Base-by-base conservation (phyloP, 1,140 invertebrate genomes). In the Cataglyphis hispanica region DNA sequence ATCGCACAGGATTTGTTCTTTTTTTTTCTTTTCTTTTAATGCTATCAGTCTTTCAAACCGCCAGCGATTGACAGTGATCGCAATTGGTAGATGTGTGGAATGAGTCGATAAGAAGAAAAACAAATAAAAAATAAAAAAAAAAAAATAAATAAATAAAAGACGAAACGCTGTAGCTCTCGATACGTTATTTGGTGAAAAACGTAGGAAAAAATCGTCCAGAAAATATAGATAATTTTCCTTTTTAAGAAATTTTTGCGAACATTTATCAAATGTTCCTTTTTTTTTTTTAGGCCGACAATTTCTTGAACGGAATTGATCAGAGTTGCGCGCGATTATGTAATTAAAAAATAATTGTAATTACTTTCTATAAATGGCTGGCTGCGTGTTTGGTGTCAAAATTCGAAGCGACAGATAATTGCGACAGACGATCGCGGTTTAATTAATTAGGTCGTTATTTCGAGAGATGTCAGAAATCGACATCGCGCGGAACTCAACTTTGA, bases 21-120 rank as follows among this genome's bases (percentile, higher is more conserved):
- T 60, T 31, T 19, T 43, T 19, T 27, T 67, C 46, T n/a, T 25
- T 63, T 16, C 27, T 19, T 64, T 46, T 72, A 86, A 86, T n/a
- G 50, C 77, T 86, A 86, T 81, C 66, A 86, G 84, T 86, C 84
- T 86, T 72, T 83, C 67, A 53, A 86, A 63, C 27, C 66, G 66
- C 50, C 64, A 43, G 31, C 53, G 64, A 80, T 78, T 78, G 61
- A 84, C 46, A 76, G 43, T 37, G 61, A 84, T 84, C 34, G 58
- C 58, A 58, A 78, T 50, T 37, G 78, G 53, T 72, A 40, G 13
- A 56, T 46, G 53, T 25, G 50, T 66, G 37, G 10, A 27, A 25
- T 40, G 58, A 56, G n/a, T 53, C 43, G 25, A 77, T 64, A 27
- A n/a, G n/a, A n/a, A n/a, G n/a, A n/a, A n/a, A n/a, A n/a, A n/a